Evolutionary conservation across 2,113 vertebrate genomes (phyloP), one percentile per base, ranked within the genome.

Genomic region (Hippocampus abdominalis): DNA sequence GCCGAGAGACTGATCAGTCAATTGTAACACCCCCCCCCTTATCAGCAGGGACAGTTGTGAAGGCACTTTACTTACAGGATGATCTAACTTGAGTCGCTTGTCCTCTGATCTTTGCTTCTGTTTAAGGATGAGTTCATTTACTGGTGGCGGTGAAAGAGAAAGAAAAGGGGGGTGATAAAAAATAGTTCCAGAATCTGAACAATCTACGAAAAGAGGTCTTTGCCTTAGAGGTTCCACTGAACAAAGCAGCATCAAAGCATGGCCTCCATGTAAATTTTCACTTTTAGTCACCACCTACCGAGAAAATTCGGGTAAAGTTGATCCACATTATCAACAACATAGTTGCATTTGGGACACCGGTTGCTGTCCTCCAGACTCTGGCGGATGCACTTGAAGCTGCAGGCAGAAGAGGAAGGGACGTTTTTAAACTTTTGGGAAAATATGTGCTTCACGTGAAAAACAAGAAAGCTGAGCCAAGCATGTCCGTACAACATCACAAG

Each of bases 281-380:
- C 16, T 64, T 18, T 40, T 16, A 46, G 23, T 44, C 7, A 46
- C 8, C 21, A 92, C 95, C 91, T 89, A 99, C 97, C 96, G 87
- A 99, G 93, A 86, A 99, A 99, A 87, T 99, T 99, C 70, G 97
- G 97, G 84, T 96, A 99, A 29, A 99, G 95, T 90, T 98, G 97
- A 86, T 98, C 97, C 85, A 98, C 95, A 56, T 98, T 99, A 88
- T 98, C 97, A 72, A 99, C 95, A 70, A 96, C 94, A 78, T 98
- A 99, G 90, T 99, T 99, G 90, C 97, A 99, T 90, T 99, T 99
- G 48, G 97, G 97, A 85, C 97, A 99, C 79, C 96, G 93, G 90
- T 99, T 99, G 85, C 95, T 98, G 84, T 98, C 97, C 80, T 99
- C 96, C 87, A 99, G 88, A 90, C 97, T 98, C 87, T 97, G 96